These are phyloP conservation scores for Sinosuthora webbiana DNA, from an alignment of 2,113 vertebrate species.

Conservation along the genomic window DNA sequence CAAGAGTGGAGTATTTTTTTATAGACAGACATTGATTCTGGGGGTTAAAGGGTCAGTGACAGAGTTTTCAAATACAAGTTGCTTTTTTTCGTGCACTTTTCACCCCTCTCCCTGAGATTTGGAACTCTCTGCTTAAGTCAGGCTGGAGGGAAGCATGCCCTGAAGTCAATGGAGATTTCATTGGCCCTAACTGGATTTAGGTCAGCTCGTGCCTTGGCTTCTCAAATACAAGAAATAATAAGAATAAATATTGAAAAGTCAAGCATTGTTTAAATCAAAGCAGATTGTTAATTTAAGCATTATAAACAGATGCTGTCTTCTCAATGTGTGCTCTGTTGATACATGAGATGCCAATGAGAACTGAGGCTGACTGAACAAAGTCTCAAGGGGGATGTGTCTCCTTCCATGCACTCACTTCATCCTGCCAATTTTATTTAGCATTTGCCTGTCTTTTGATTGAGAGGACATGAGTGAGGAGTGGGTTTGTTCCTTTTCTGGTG, in stretches of 20 bases:
- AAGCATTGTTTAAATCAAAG: not conserved
- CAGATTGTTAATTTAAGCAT: not conserved
- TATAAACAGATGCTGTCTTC: not conserved
- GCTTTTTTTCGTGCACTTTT: not conserved
- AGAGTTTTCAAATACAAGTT: not conserved
- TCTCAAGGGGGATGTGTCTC: not conserved
- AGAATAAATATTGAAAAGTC: not conserved
- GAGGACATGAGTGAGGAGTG: not conserved
- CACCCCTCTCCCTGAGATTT: not conserved
- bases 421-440: not conserved
- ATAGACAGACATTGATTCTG: not conserved
- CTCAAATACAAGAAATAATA: not conserved
- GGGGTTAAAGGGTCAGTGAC: not conserved
- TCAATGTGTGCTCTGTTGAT: not conserved
- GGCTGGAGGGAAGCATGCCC: not conserved
- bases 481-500: not conserved
- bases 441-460: not conserved
- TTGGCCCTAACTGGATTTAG: not conserved
- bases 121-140: not conserved
- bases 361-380: not conserved
- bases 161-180: not conserved
- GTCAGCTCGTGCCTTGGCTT: not conserved
- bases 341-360: not conserved
- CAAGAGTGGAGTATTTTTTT: not conserved
- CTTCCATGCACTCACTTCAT: not conserved